Base-by-base conservation (phyloP, 2,888 invertebrate genomes). In the Malthinus seriepunctatus region DNA sequence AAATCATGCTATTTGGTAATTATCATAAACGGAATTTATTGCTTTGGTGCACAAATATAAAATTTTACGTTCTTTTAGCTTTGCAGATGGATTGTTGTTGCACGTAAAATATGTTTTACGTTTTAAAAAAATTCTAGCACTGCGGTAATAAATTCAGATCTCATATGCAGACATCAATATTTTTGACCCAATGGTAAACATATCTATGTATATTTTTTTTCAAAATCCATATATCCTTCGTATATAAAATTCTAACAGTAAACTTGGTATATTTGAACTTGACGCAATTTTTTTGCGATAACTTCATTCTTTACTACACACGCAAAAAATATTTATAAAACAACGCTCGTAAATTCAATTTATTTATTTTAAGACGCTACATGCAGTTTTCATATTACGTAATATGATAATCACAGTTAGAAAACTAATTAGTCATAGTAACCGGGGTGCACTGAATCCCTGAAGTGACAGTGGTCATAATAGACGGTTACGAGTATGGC, bases 151-250 rank as follows among this genome's bases (percentile, higher is more conserved):
- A 69, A 71, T 68, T 69, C 59, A 15, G 55, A 60, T 65, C 61
- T 70, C 69, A 64, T 64, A 65, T 60, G 62, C 69, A 69, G 67
- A 63, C 66, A 62, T 65, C 69, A 63, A 69, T 69, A 71, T 70
- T 70, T 70, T 67, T 68, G 67, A 67, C 69, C 67, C 60, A 62
- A 67, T 63, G 67, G 69, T 70, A 67, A 67, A 69, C 69, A 70
- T 67, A 70, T 69, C 67, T 70, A 67, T 68, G 65, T 2, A 35
- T 35, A 42, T 42, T 68, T 67, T 69, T 67, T 67, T 67, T 60
- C 52, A 11, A 47, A 56, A 45, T 63, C 61, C 63, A 64, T 67
- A 67, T 66, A 67, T 69, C 63, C 63, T 52, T 56, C 62, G 55
- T 61, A 66, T 63, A 69, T 70, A 68, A 68, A 69, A 69, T 67